Conservation (phyloP, 2,888 invertebrate genomes). For the Junonia oenone region DNA sequence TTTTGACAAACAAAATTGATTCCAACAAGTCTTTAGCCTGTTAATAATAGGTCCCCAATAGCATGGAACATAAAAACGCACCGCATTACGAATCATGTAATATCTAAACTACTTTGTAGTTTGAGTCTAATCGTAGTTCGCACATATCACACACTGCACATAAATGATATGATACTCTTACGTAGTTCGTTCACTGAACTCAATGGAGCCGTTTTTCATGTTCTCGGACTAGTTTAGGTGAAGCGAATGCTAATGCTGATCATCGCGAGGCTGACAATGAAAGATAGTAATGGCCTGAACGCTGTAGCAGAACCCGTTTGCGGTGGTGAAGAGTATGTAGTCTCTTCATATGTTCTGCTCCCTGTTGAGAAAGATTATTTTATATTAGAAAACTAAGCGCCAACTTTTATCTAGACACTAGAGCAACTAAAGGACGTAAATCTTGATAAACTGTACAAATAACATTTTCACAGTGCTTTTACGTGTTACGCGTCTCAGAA, state of each 20-base stretch:
- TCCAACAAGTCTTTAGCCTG: background rate
- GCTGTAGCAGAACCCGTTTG: constrained; percentile 31
- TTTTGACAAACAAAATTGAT: background rate
- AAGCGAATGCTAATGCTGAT: constrained; percentile 19
- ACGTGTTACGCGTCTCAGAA: too few species aligned
- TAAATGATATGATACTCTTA: constrained; percentile 51
- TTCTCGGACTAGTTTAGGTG: constrained; percentile 27
- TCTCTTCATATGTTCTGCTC: constrained; percentile 40
- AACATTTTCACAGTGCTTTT: too few species aligned
- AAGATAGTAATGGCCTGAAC: constrained; percentile 34
- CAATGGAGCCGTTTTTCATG: constrained; percentile 26
- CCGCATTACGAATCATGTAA: background rate
- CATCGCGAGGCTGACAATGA: constrained; percentile 36
- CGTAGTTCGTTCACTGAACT: constrained; percentile 34
- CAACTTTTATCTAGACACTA: too few species aligned
- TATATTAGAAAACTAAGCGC: background rate
- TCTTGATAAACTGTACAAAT: background rate
- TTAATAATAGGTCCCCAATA: background rate
- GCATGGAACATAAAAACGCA: background rate
- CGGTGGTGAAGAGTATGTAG: constrained; percentile 48
- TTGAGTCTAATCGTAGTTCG: background rate
- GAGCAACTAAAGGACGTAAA: background rate
- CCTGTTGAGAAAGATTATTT: constrained; percentile 27
- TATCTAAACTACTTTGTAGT: constrained; percentile 17
- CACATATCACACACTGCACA: constrained; percentile 35